A percentile compares a stretch with the other conserved stretches of the same genome.
These are phyloP conservation scores for Oithona nana DNA, from an alignment of 2,888 invertebrate genomes.

Conservation along the genomic window DNA sequence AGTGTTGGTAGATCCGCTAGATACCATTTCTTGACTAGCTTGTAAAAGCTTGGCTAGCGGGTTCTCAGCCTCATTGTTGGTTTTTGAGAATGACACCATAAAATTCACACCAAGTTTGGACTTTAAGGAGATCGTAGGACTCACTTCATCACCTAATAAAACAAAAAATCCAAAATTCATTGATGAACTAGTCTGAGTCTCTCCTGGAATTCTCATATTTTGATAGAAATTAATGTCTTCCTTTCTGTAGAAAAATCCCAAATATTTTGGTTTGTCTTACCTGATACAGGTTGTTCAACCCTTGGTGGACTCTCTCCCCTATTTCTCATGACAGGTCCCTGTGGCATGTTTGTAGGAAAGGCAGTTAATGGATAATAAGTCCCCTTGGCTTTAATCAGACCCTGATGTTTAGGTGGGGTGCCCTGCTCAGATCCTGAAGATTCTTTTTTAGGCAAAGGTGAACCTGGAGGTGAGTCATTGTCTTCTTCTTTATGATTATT, in stretches of 20 bases:
- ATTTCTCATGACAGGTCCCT: slow-evolving; percentile 18
- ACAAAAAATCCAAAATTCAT: background rate
- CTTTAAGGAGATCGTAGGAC: slow-evolving; percentile 6
- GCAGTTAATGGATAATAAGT: slow-evolving; percentile 68
- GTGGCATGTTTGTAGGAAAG: slow-evolving; percentile 26
- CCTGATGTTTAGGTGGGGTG: slow-evolving; percentile 8
- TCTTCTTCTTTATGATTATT: background rate
- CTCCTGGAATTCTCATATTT: too few species aligned
- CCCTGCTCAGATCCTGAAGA: background rate
- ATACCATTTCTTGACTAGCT: slow-evolving; percentile 9
- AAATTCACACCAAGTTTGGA: slow-evolving; percentile 14
- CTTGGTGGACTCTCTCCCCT: slow-evolving; percentile 18
- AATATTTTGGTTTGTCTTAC: too few species aligned
- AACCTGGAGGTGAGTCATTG: slow-evolving; percentile 11
- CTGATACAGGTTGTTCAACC: slow-evolving; percentile 14
- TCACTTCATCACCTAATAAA: slow-evolving; percentile 5
- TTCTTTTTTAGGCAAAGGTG: background rate
- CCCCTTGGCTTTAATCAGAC: slow-evolving; percentile 68
- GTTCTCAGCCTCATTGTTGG: background rate
- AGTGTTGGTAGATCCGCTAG: slow-evolving; percentile 13
- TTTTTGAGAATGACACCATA: slow-evolving; percentile 4
- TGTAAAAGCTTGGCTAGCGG: slow-evolving; percentile 12
- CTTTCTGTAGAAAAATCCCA: too few species aligned
- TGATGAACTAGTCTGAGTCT: background rate
- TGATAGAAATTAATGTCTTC: too few species aligned